A percentile compares a stretch with the other conserved stretches of the same genome.
Conservation (phyloP, 2,113 vertebrate genomes). For the Falcunculus frontatus region DNA sequence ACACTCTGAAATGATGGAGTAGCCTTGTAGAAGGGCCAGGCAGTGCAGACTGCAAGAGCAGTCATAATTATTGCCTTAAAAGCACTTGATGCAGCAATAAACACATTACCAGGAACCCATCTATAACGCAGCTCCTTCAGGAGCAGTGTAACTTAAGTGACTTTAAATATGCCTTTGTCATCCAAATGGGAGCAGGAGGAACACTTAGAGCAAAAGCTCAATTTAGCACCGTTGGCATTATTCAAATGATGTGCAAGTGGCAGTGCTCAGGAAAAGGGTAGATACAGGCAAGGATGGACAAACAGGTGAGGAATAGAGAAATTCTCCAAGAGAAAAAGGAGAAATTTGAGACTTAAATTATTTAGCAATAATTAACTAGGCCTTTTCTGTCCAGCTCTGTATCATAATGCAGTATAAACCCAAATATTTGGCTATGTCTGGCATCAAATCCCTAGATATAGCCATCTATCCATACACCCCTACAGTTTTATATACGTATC, state of each 20-base stretch:
- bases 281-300: neutral
- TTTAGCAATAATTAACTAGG: neutral
- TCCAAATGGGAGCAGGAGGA: conserved; percentile 8
- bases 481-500: neutral
- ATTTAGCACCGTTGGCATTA: neutral
- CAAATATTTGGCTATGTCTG: accelerated
- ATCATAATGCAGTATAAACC: neutral
- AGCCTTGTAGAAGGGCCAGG: neutral
- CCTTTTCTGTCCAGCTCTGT: neutral
- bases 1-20: neutral
- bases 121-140: neutral
- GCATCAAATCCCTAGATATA: neutral
- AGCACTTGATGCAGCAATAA: conserved; percentile 21
- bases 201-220: neutral
- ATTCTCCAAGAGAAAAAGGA: neutral
- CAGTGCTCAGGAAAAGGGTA: neutral
- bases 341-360: neutral
- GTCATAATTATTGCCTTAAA: conserved; percentile 31
- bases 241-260: neutral
- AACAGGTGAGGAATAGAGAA: neutral
- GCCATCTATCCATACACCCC: neutral
- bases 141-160: neutral
- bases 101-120: neutral
- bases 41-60: neutral
- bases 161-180: conserved; percentile 26